Conservation (phyloP, 1,140 invertebrate genomes). For the Camponotus vicinus region DNA sequence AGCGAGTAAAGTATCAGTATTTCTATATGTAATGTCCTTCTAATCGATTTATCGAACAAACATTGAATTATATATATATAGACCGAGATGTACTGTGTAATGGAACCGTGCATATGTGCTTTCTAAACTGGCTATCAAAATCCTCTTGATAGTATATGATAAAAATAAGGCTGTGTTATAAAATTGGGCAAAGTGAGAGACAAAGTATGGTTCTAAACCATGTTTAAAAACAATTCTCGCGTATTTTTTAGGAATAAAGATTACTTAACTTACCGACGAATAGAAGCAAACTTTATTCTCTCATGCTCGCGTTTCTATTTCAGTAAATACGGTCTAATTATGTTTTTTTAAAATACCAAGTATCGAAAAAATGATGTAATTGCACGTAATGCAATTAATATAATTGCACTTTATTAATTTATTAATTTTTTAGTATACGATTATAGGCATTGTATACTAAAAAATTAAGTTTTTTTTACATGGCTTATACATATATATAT, state of each 20-base stretch:
- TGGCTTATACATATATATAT: background rate
- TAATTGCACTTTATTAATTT: constrained; percentile 3
- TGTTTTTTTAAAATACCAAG: constrained; percentile 20
- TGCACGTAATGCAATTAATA: constrained; percentile 2
- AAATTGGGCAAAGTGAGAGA: constrained; percentile 59
- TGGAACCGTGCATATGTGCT: constrained; percentile 53
- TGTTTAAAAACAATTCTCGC: constrained; percentile 6
- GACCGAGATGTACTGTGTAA: constrained; percentile 65
- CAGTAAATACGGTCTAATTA: constrained; percentile 45
- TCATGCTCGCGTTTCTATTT: constrained; percentile 9
- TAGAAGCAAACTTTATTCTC: constrained; percentile 21
- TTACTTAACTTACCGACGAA: constrained; percentile 8
- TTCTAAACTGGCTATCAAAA: constrained; percentile 33
- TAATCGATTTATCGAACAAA: constrained; percentile 49
- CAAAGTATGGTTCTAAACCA: constrained; percentile 54
- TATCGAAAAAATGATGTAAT: background rate
- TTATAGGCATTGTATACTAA: constrained; percentile 10
- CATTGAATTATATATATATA: constrained; percentile 25
- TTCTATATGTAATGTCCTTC: constrained; percentile 30
- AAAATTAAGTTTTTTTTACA: constrained; percentile 16
- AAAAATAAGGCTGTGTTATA: constrained; percentile 61
- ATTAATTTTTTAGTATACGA: constrained; percentile 26
- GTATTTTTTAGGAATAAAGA: constrained; percentile 22
- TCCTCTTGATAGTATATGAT: constrained; percentile 59
- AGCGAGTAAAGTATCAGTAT: constrained; percentile 25